phyloP scores from a whole-genome alignment of 1,140 invertebrate genomes.

The Drosophila repletoides region DNA sequence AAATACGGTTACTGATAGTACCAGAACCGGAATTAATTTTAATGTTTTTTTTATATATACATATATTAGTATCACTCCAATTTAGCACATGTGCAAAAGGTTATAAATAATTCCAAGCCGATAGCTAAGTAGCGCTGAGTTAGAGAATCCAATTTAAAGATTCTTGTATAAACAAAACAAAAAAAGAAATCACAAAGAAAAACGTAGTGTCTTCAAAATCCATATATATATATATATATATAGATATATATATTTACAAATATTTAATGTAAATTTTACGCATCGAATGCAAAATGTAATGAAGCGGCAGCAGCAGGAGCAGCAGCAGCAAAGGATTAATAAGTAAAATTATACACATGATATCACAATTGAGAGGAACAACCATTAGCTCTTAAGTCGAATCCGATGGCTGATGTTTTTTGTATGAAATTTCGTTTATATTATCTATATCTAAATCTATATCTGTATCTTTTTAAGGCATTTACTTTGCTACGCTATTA shows the following conservation, averaged over 20 bases:
- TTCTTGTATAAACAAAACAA: conserved; percentile 36
- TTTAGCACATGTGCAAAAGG: conserved; percentile 48
- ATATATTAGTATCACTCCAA: conserved; percentile 50
- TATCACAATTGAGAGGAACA: conserved; percentile 37
- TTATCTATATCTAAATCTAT: too few relatives aligned
- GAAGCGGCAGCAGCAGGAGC: too few relatives aligned
- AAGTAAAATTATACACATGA: conserved; percentile 6
- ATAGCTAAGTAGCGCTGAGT: conserved; percentile 34
- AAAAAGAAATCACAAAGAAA: conserved; percentile 15
- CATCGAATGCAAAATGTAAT: conserved; percentile 33
- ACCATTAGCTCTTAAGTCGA: conserved; percentile 28
- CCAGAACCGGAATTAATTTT: conserved; percentile 24
- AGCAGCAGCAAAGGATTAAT: not conserved
- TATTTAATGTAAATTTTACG: conserved; percentile 11
- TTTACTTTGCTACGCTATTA: conserved; percentile 11
- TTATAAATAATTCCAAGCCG: conserved; percentile 61
- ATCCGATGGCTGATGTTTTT: conserved; percentile 14
- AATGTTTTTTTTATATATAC: conserved; percentile 40
- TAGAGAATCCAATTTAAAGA: conserved; percentile 10
- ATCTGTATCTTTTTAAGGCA: conserved; percentile 4
- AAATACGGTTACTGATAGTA: conserved; percentile 85
- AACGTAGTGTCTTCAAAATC: conserved; percentile 52
- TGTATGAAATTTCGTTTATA: conserved; percentile 18
- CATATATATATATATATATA: conserved; percentile 28
- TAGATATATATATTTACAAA: not conserved